Percentiles rank a stretch among this genome's conserved stretches.
These are phyloP conservation scores for Drosophila trichaetosa DNA, from an alignment of 2,888 invertebrate species.

Conservation along the genomic window DNA sequence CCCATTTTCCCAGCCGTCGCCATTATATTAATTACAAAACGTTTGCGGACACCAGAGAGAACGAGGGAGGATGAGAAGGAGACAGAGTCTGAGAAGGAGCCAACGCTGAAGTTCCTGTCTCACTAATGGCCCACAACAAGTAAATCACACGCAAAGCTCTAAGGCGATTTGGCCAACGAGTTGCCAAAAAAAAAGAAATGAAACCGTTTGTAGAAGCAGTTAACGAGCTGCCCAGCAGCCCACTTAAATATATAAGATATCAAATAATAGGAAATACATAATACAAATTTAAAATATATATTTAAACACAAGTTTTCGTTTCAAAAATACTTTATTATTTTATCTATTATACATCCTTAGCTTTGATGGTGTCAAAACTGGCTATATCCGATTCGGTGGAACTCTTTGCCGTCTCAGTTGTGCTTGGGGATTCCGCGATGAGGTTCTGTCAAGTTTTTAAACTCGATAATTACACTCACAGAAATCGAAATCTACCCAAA, in stretches of 20 bases:
- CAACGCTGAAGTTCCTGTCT: constrained; percentile 45
- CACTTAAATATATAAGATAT: constrained; percentile 18
- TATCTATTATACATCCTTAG: constrained; percentile 28
- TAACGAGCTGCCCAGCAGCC: constrained; percentile 62
- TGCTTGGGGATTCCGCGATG: constrained; percentile 13
- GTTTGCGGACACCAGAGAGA: constrained; percentile 57
- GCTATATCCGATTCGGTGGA: constrained; percentile 74
- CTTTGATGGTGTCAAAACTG: constrained; percentile 72
- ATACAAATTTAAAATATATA: not conserved
- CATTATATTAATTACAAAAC: constrained; percentile 78
- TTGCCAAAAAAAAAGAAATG: constrained; percentile 14
- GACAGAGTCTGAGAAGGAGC: not conserved
- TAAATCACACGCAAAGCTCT: constrained; percentile 80
- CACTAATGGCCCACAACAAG: constrained; percentile 77
- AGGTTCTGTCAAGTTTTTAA: constrained; percentile 35
- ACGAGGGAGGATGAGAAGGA: not conserved
- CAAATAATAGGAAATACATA: not conserved
- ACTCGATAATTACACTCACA: not conserved
- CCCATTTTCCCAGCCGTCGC: constrained; percentile 63
- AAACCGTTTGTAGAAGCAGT: constrained; percentile 49
- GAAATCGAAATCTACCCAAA: not conserved
- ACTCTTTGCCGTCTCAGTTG: constrained; percentile 24
- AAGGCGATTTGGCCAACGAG: constrained; percentile 71
- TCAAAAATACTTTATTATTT: constrained; percentile 27
- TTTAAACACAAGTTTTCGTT: constrained; percentile 17